Percentiles rank a stretch among this genome's conserved stretches.
phyloP scores from a whole-genome alignment of 2,888 invertebrate genomes.

The Drosophila diplacantha region DNA sequence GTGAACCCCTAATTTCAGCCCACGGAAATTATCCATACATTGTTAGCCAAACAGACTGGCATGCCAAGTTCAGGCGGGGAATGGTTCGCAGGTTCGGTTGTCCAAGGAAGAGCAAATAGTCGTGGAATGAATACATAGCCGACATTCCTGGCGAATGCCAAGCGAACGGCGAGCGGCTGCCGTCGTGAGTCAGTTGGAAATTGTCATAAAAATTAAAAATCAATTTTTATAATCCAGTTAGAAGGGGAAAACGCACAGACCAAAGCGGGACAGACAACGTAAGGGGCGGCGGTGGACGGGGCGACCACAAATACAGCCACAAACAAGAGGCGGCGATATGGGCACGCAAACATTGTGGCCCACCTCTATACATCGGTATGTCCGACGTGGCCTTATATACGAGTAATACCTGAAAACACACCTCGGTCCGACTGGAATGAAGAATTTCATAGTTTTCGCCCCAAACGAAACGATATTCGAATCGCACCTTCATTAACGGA shows the following conservation, averaged over 20 bases:
- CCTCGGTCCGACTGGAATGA: slow-evolving; percentile 60
- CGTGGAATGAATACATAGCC: slow-evolving; percentile 38
- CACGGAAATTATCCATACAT: slow-evolving; percentile 43
- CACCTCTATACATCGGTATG: slow-evolving; percentile 14
- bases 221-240: slow-evolving; percentile 77
- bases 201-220: slow-evolving; percentile 76
- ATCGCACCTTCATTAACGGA: slow-evolving; percentile 73
- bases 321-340: slow-evolving; percentile 31
- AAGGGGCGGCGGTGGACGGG: slow-evolving; percentile 12
- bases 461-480: slow-evolving; percentile 68
- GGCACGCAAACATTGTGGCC: slow-evolving; percentile 37
- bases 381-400: slow-evolving; percentile 32
- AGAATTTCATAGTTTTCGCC: slow-evolving; percentile 70
- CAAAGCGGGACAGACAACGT: slow-evolving; percentile 21
- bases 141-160: slow-evolving; percentile 27
- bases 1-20: slow-evolving; percentile 6
- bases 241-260: slow-evolving; percentile 43
- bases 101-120: slow-evolving; percentile 47
- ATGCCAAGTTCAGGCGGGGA: slow-evolving; percentile 47
- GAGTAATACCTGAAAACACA: slow-evolving; percentile 24
- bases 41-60: slow-evolving; percentile 52
- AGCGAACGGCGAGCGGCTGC: slow-evolving; percentile 13
- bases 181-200: slow-evolving; percentile 65
- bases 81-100: background rate
- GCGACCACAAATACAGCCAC: slow-evolving; percentile 37